These are phyloP conservation scores for Dioctria linearis DNA, from an alignment of 2,888 invertebrate species.

Conservation along the genomic window DNA sequence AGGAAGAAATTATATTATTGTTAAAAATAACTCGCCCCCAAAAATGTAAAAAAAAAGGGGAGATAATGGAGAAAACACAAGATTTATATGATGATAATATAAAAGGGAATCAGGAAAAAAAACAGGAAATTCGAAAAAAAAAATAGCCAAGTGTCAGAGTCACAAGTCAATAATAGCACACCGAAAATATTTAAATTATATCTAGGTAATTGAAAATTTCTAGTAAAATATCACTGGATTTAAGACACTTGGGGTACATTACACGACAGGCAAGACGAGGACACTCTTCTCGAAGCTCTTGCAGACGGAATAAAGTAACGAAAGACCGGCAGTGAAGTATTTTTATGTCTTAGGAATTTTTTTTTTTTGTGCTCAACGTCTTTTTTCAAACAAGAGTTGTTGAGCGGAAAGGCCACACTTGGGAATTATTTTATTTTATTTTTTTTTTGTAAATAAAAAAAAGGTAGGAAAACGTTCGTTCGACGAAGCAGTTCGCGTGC, in stretches of 20 bases:
- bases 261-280: neutral
- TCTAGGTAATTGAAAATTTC: neutral
- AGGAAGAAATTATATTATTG: neutral
- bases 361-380: conserved; percentile 27
- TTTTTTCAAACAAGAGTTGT: neutral
- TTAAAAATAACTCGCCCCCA: conserved; percentile 31
- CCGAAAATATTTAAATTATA: conserved; percentile 9
- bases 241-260: conserved; percentile 22
- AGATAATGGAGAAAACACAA: too few species aligned
- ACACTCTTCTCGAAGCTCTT: conserved; percentile 18
- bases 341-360: conserved; percentile 32
- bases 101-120: too few species aligned
- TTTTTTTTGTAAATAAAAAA: neutral
- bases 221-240: conserved; percentile 26
- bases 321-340: conserved; percentile 35
- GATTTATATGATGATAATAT: too few species aligned
- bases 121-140: neutral
- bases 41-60: neutral
- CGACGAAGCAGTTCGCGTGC: conserved; percentile 45
- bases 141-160: neutral
- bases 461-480: conserved; percentile 38
- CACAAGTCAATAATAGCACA: conserved; percentile 24
- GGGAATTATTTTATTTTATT: neutral
- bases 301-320: conserved; percentile 19
- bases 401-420: conserved; percentile 26